These are phyloP conservation scores for Pseudomyrmex pallidus DNA, from an alignment of 1,140 invertebrate genomes.

Conservation along the genomic window DNA sequence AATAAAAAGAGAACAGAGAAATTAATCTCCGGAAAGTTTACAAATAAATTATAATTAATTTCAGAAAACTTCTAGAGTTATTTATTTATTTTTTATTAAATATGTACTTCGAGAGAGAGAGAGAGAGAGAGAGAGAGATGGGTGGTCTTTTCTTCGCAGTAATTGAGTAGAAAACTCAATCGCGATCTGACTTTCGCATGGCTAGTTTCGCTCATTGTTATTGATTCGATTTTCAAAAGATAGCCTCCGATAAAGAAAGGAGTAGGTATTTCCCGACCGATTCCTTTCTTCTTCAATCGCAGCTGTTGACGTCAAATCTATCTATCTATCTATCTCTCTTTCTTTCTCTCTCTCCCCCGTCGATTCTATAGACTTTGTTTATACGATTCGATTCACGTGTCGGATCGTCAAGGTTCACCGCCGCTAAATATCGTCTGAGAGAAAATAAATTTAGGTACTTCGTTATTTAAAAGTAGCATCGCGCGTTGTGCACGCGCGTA, in stretches of 20 bases:
- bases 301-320: constrained; percentile 32
- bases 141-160: constrained; percentile 70
- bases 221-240: constrained; percentile 71
- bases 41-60: too few species aligned
- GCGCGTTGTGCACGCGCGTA: neutral
- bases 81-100: neutral
- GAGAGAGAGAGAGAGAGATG: constrained; percentile 42
- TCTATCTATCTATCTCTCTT: too few species aligned
- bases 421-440: too few species aligned
- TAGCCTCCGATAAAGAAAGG: constrained; percentile 54
- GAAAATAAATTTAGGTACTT: too few species aligned
- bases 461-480: neutral
- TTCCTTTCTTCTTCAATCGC: constrained; percentile 10
- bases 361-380: too few species aligned
- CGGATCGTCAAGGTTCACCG: too few species aligned
- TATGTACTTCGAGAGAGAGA: constrained; percentile 1
- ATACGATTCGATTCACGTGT: too few species aligned
- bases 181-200: constrained; percentile 73
- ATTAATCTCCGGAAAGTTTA: neutral
- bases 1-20: too few species aligned
- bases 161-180: constrained; percentile 76
- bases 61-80: too few species aligned
- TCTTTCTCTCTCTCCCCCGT: too few species aligned
- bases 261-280: constrained; percentile 27
- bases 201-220: constrained; percentile 70